Percentiles rank a stretch among this genome's conserved stretches.
Evolutionary conservation across 1,140 invertebrate species (phyloP).

Genomic region (Drosophila sturtevanti): DNA sequence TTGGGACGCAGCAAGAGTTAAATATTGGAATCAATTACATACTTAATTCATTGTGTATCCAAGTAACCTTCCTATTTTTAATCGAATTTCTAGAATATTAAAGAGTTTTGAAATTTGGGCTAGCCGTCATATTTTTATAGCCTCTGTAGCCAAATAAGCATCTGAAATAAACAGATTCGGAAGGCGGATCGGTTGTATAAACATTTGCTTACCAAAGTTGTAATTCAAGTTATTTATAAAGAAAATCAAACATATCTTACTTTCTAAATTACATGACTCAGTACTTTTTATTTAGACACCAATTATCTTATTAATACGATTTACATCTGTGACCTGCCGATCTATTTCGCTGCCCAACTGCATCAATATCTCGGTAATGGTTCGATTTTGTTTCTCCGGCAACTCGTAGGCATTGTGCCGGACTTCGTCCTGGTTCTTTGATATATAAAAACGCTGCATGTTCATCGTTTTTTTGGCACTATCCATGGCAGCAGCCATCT

Average conservation of each 20-base stretch:
- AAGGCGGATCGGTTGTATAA: too few species aligned
- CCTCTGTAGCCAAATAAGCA: too few species aligned
- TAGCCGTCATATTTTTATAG: too few species aligned
- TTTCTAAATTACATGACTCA: not conserved
- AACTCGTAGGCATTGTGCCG: slow-evolving; percentile 60
- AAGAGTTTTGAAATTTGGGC: too few species aligned
- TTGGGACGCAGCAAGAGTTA: too few species aligned
- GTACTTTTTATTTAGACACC: slow-evolving; percentile 42
- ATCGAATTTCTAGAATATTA: too few species aligned
- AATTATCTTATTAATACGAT: slow-evolving; percentile 76
- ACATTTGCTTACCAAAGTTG: too few species aligned
- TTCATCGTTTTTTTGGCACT: slow-evolving; percentile 62
- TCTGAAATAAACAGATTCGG: too few species aligned
- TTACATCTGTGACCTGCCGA: slow-evolving; percentile 72
- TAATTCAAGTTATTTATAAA: not conserved
- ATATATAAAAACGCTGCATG: slow-evolving; percentile 74
- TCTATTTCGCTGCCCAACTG: slow-evolving; percentile 70
- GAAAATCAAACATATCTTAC: not conserved
- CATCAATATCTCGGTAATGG: slow-evolving; percentile 74
- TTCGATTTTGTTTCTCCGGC: slow-evolving; percentile 72
- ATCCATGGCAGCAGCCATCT: slow-evolving; percentile 51
- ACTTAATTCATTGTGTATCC: too few species aligned
- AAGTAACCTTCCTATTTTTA: too few species aligned
- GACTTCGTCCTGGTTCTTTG: slow-evolving; percentile 57
- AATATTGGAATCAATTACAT: too few species aligned